phyloP scores from a whole-genome alignment of 2,113 vertebrate species.

The Melanotaenia duboulayi region DNA sequence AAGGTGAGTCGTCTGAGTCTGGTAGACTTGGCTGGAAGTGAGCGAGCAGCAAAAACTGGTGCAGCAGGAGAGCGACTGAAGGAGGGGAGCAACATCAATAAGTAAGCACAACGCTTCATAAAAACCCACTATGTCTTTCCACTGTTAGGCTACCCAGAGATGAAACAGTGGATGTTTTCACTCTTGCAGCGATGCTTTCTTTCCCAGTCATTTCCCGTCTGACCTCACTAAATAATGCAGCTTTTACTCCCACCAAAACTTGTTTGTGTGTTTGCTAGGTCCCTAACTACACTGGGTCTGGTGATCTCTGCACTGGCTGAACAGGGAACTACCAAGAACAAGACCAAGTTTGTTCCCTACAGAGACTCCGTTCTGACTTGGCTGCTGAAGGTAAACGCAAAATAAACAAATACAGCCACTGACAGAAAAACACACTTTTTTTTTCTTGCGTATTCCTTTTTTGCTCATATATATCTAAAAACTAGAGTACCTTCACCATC shows the following conservation, averaged over 20 bases:
- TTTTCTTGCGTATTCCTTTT: neutral
- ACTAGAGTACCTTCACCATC: neutral
- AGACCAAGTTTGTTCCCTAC: slow-evolving; percentile 98
- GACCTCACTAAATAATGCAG: no score
- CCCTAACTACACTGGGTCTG: slow-evolving; percentile 93
- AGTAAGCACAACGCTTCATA: slow-evolving; percentile 76
- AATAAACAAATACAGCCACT: neutral
- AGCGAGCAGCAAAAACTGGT: slow-evolving; percentile 96
- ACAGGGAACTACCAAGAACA: slow-evolving; percentile 95
- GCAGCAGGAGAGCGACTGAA: slow-evolving; percentile 96
- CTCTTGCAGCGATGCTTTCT: no score
- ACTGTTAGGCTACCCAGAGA: neutral
- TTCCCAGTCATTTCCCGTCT: no score
- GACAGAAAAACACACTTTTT: neutral
- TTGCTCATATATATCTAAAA: neutral
- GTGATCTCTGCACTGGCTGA: slow-evolving; percentile 98
- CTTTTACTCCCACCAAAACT: no score
- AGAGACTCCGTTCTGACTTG: slow-evolving; percentile 98
- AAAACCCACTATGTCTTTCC: neutral
- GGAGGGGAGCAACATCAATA: slow-evolving; percentile 99
- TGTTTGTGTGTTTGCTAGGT: slow-evolving; percentile 79
- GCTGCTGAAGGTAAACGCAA: slow-evolving; percentile 90
- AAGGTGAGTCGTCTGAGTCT: slow-evolving; percentile 97
- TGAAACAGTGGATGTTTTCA: neutral
- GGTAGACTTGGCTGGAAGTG: slow-evolving; percentile 96